Percentiles rank a stretch among this genome's conserved stretches.
Conservation (phyloP, 2,888 invertebrate species). For the Protula sp. region DNA sequence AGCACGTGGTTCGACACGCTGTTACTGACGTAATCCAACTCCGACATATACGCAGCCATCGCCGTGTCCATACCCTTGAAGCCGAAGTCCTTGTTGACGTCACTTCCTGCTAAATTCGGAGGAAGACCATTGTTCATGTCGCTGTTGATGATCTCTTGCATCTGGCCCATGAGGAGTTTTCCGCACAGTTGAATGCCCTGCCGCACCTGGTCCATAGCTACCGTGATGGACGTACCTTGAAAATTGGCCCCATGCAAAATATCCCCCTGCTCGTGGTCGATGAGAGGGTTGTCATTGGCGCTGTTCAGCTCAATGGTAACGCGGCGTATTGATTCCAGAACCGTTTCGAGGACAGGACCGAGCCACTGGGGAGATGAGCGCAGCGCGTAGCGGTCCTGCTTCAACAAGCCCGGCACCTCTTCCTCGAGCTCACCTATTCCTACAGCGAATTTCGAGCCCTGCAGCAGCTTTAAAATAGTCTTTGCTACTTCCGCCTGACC, state of each 20-base stretch:
- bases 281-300: conserved; percentile 28
- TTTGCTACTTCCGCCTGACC: conserved; percentile 22
- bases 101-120: conserved; percentile 30
- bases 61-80: conserved; percentile 33
- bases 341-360: conserved; percentile 22
- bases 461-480: conserved; percentile 16
- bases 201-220: conserved; percentile 31
- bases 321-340: conserved; percentile 11
- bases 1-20: conserved; percentile 31
- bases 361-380: conserved; percentile 28
- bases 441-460: conserved; percentile 15
- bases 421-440: conserved; percentile 5
- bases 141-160: conserved; percentile 29
- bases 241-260: conserved; percentile 29
- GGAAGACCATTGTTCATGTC: conserved; percentile 27
- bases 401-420: conserved; percentile 15
- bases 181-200: conserved; percentile 31
- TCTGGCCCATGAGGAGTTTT: conserved; percentile 30
- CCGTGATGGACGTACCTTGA: conserved; percentile 21
- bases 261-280: conserved; percentile 19
- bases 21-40: conserved; percentile 28
- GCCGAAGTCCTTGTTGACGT: conserved; percentile 27
- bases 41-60: conserved; percentile 31
- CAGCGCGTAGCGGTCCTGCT: conserved; percentile 27
- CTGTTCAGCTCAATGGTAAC: conserved; percentile 24